Percentiles rank a stretch among this genome's conserved stretches.
Conservation (phyloP, 1,140 invertebrate genomes). For the Cylas formicarius region DNA sequence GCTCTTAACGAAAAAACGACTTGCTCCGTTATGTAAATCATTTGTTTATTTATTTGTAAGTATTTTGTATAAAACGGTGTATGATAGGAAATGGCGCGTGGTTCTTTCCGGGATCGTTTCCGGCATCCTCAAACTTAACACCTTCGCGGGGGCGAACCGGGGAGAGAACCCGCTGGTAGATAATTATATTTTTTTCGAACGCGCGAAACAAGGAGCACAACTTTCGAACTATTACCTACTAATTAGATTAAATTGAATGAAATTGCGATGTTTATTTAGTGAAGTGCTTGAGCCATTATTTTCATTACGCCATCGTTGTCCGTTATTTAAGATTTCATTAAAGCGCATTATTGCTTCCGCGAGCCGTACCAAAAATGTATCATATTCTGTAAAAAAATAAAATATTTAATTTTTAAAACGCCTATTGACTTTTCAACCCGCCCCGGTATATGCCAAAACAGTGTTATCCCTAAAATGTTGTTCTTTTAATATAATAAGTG, state of each 20-base stretch:
- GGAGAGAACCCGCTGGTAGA: slow-evolving; percentile 6
- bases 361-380: slow-evolving; percentile 38
- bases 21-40: slow-evolving; percentile 34
- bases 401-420: slow-evolving; percentile 30
- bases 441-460: too few species aligned
- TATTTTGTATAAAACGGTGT: slow-evolving; percentile 31
- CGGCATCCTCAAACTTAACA: slow-evolving; percentile 38
- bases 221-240: slow-evolving; percentile 24
- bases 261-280: slow-evolving; percentile 32
- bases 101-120: slow-evolving; percentile 5
- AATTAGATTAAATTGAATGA: slow-evolving; percentile 33
- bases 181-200: slow-evolving; percentile 12
- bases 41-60: slow-evolving; percentile 32
- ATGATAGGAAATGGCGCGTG: slow-evolving; percentile 8
- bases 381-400: slow-evolving; percentile 38
- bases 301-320: slow-evolving; percentile 31
- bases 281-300: slow-evolving; percentile 37
- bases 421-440: too few species aligned
- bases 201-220: slow-evolving; percentile 25
- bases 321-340: slow-evolving; percentile 34
- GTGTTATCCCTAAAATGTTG: too few species aligned
- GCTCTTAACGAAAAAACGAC: slow-evolving; percentile 37
- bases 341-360: slow-evolving; percentile 39
- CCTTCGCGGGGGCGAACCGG: slow-evolving; percentile 14
- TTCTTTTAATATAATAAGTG: too few species aligned